Evolutionary conservation across 2,888 invertebrate genomes (phyloP).

Genomic region (Geophilus truncorum): DNA sequence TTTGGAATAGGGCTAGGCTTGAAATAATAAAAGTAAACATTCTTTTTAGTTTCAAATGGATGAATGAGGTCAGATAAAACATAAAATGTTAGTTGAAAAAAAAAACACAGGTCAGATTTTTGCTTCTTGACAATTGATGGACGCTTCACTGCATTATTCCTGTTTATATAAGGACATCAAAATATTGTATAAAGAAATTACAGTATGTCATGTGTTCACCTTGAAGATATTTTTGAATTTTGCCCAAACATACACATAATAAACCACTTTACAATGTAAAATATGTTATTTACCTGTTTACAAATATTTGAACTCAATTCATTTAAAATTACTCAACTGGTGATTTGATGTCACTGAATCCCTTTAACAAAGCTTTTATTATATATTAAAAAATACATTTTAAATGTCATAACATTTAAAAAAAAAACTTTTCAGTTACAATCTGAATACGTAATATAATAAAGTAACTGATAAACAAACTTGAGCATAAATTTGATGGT

Average conservation of each 20-base stretch:
- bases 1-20: too few relatives aligned
- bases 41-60: background rate
- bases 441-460: too few relatives aligned
- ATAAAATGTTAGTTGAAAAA: background rate
- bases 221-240: too few relatives aligned
- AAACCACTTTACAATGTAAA: too few relatives aligned
- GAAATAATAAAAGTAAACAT: background rate
- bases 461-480: too few relatives aligned
- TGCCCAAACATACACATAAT: background rate
- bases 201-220: too few relatives aligned
- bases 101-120: background rate
- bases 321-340: background rate
- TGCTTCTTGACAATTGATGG: background rate
- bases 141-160: background rate
- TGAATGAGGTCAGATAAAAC: background rate
- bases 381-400: too few relatives aligned
- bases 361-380: background rate
- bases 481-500: too few relatives aligned
- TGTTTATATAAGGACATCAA: too few relatives aligned
- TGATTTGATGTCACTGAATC: background rate
- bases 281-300: background rate
- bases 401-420: too few relatives aligned
- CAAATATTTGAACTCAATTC: background rate
- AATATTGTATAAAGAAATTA: too few relatives aligned
- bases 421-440: too few relatives aligned